Evolutionary conservation across 2,113 vertebrate species (phyloP).

Genomic region (Heteronetta atricapilla): DNA sequence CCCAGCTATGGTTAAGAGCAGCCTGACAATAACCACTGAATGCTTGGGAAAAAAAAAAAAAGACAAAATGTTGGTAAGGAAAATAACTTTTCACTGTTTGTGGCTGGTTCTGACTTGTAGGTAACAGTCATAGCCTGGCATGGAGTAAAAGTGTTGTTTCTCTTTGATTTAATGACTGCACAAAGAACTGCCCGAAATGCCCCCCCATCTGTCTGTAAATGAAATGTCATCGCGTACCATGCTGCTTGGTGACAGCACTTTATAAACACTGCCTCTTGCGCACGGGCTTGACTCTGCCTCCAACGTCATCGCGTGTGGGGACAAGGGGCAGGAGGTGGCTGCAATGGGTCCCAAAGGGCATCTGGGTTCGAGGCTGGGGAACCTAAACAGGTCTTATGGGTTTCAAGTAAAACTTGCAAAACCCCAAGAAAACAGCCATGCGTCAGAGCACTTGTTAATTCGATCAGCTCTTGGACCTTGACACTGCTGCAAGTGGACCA

Average conservation of each 20-base stretch:
- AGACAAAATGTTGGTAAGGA: neutral
- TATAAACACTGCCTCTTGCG: fast-evolving
- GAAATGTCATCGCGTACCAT: neutral
- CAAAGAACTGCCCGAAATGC: neutral
- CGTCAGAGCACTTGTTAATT: neutral
- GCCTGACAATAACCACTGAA: neutral
- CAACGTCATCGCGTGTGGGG: fast-evolving
- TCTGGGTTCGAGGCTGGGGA: fast-evolving
- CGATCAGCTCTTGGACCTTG: neutral
- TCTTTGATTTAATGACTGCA: neutral
- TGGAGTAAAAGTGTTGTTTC: neutral
- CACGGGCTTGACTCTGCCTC: neutral
- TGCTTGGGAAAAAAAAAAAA: too few relatives aligned
- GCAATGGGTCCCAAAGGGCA: fast-evolving
- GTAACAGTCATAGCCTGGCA: neutral
- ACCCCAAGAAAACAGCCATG: neutral
- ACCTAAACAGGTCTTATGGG: fast-evolving
- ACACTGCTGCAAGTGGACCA: fast-evolving
- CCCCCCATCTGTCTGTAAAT: neutral
- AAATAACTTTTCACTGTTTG: neutral
- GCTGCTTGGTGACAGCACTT: neutral
- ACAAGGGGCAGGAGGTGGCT: neutral
- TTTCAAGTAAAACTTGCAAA: neutral
- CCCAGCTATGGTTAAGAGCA: neutral
- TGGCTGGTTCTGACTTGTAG: neutral